Evolutionary conservation across 2,888 invertebrate genomes (phyloP).

Genomic region (Scaptomyza cyrtandrae): DNA sequence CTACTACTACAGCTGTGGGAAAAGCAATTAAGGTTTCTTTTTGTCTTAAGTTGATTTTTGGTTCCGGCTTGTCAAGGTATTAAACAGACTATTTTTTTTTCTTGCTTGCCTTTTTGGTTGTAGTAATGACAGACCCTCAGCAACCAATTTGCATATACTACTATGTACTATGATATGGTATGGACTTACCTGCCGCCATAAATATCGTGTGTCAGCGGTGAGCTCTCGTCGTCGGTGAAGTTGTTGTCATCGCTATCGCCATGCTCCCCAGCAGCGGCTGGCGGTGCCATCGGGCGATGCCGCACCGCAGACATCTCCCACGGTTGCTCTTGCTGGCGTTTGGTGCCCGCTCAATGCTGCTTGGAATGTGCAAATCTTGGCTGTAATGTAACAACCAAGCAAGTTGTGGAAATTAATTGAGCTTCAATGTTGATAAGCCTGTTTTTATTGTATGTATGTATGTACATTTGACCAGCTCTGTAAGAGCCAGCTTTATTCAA

Average conservation of each 20-base stretch:
- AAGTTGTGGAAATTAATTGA: constrained; percentile 45
- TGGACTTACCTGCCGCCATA: constrained; percentile 93
- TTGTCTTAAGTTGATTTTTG: constrained; percentile 25
- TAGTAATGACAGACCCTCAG: constrained; percentile 16
- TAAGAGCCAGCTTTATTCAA: constrained; percentile 38
- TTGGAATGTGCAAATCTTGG: constrained; percentile 29
- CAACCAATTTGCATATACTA: constrained; percentile 60
- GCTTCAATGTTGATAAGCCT: constrained; percentile 50
- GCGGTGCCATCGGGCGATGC: constrained; percentile 86
- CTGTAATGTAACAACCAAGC: constrained; percentile 34
- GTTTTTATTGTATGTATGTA: constrained; percentile 42
- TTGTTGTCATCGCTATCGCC: constrained; percentile 90
- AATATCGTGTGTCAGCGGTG: constrained; percentile 93
- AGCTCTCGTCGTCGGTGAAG: constrained; percentile 94
- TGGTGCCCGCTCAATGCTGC: constrained; percentile 21
- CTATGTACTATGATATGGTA: constrained; percentile 8
- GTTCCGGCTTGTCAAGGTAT: constrained; percentile 57
- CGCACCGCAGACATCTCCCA: constrained; percentile 87
- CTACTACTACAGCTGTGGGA: constrained; percentile 43
- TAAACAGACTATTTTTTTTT: not conserved
- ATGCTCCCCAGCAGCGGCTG: constrained; percentile 83
- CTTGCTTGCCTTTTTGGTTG: not conserved
- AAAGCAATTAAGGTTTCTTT: constrained; percentile 47
- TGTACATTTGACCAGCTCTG: constrained; percentile 37
- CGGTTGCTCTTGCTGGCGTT: constrained; percentile 62